Conservation (phyloP, 23 tunicate species). For the Styela plicata region DNA sequence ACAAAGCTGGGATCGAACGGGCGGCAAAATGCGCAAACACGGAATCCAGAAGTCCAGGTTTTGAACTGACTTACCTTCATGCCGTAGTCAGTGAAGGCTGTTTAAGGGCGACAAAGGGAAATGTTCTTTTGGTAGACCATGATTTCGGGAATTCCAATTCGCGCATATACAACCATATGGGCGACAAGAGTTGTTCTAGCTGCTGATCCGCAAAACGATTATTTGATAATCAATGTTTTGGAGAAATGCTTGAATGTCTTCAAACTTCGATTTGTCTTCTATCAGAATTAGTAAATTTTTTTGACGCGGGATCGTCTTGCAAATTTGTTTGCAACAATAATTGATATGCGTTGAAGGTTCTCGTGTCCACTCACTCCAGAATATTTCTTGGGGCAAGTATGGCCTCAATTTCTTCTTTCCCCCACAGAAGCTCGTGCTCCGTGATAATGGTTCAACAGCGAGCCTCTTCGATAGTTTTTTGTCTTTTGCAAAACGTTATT, state of each 20-base stretch:
- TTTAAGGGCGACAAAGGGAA: neutral
- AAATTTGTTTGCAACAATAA: neutral
- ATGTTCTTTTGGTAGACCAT: neutral
- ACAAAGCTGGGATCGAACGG: neutral
- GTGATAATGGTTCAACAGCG: neutral
- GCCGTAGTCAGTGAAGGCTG: neutral
- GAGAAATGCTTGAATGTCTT: neutral
- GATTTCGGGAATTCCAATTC: neutral
- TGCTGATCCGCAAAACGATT: constrained; percentile 7
- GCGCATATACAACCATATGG: neutral
- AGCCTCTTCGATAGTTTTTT: neutral
- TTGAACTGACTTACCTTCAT: neutral
- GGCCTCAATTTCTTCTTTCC: neutral
- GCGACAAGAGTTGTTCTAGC: neutral
- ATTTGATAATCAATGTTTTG: neutral
- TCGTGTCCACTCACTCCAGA: neutral
- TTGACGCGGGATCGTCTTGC: neutral
- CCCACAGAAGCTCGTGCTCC: neutral
- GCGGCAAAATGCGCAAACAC: too few relatives aligned
- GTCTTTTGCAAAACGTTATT: neutral
- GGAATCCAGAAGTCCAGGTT: neutral
- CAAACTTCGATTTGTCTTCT: neutral
- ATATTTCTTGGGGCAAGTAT: neutral
- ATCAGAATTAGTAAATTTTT: neutral
- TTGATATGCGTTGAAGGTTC: neutral